Conservation (phyloP, 1,140 invertebrate species). For the Halictus rubicundus region DNA sequence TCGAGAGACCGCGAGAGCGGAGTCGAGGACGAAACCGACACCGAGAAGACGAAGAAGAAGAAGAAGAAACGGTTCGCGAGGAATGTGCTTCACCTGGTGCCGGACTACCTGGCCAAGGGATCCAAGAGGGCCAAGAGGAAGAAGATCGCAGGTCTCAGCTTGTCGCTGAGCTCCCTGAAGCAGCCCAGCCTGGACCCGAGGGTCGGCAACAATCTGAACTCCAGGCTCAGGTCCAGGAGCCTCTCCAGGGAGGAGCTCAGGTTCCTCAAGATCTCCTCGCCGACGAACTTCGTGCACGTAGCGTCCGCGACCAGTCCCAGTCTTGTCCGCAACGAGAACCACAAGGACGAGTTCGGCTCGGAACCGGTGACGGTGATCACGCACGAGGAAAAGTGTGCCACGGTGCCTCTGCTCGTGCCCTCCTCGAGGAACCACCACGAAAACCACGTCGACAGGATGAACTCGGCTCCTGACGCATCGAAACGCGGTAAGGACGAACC, state of each 20-base stretch:
- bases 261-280: slow-evolving; percentile 67
- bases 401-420: slow-evolving; percentile 56
- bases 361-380: slow-evolving; percentile 64
- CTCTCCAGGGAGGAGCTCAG: slow-evolving; percentile 62
- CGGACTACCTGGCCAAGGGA: slow-evolving; percentile 48
- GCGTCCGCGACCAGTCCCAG: slow-evolving; percentile 71
- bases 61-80: slow-evolving; percentile 63
- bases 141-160: slow-evolving; percentile 34
- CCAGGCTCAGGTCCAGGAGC: slow-evolving; percentile 33
- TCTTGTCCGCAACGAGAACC: slow-evolving; percentile 47
- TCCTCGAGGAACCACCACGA: neutral
- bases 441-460: slow-evolving; percentile 9
- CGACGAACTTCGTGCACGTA: slow-evolving; percentile 76
- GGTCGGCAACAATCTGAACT: neutral
- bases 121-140: slow-evolving; percentile 50
- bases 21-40: neutral
- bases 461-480: neutral
- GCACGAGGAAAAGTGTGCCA: slow-evolving; percentile 70
- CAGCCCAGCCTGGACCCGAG: slow-evolving; percentile 17
- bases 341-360: slow-evolving; percentile 7
- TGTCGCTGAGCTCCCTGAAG: slow-evolving; percentile 57
- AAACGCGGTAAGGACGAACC: neutral
- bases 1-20: neutral
- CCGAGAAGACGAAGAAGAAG: slow-evolving; percentile 52
- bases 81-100: slow-evolving; percentile 71